These are phyloP conservation scores for Mantis religiosa DNA, from an alignment of 2,888 invertebrate genomes.

Conservation along the genomic window DNA sequence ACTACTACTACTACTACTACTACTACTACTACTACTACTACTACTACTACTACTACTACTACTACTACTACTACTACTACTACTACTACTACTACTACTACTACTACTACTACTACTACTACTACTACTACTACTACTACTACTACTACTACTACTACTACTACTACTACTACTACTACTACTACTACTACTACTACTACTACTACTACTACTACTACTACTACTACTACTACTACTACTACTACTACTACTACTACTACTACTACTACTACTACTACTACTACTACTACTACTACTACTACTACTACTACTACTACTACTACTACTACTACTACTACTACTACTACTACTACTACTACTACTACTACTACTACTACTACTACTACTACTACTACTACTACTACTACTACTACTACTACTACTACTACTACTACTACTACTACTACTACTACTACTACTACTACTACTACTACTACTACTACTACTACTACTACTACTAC, in stretches of 20 bases:
- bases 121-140: not conserved
- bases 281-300: not conserved
- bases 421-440: not conserved
- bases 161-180: not conserved
- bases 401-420: not conserved
- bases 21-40: not conserved
- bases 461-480: not conserved
- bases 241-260: not conserved
- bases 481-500: not conserved
- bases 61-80: not conserved
- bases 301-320: not conserved
- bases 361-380: not conserved
- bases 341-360: not conserved
- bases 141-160: not conserved
- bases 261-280: not conserved
- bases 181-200: not conserved
- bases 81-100: not conserved
- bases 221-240: not conserved
- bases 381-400: not conserved
- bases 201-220: not conserved
- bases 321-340: not conserved
- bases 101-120: not conserved
- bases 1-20: not conserved
- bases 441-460: not conserved
- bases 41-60: not conserved